Evolutionary conservation across 2,888 invertebrate species (phyloP).

Genomic region (Diplolepis rosae): DNA sequence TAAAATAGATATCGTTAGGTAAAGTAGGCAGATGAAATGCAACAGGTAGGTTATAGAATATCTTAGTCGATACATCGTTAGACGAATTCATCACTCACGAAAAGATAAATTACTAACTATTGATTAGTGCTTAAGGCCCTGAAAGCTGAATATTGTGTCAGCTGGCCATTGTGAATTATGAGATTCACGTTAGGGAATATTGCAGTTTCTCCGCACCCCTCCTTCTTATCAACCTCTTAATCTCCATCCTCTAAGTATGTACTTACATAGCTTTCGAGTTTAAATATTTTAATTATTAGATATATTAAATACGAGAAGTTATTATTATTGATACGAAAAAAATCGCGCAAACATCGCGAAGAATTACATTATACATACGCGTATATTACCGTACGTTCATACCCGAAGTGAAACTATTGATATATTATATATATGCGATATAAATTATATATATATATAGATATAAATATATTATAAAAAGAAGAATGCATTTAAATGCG

Average conservation of each 20-base stretch:
- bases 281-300: constrained; percentile 62
- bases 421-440: constrained; percentile 50
- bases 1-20: constrained; percentile 49
- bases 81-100: constrained; percentile 42
- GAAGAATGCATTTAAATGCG: constrained; percentile 39
- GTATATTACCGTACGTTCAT: constrained; percentile 53
- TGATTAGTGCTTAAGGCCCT: constrained; percentile 66
- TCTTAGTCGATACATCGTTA: constrained; percentile 38
- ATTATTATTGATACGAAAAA: constrained; percentile 32
- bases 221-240: constrained; percentile 50
- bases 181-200: constrained; percentile 44
- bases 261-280: constrained; percentile 61
- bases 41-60: constrained; percentile 49
- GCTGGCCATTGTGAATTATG: constrained; percentile 23
- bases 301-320: constrained; percentile 34
- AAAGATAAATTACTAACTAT: constrained; percentile 55
- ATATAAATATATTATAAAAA: constrained; percentile 54
- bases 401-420: constrained; percentile 53
- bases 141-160: constrained; percentile 12
- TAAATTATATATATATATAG: constrained; percentile 56
- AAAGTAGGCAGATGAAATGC: constrained; percentile 51
- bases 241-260: constrained; percentile 50
- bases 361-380: constrained; percentile 47
- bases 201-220: constrained; percentile 49
- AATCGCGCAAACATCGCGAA: constrained; percentile 5